Base-by-base conservation (phyloP, 1,140 invertebrate species). In the Babylonia areolata region DNA sequence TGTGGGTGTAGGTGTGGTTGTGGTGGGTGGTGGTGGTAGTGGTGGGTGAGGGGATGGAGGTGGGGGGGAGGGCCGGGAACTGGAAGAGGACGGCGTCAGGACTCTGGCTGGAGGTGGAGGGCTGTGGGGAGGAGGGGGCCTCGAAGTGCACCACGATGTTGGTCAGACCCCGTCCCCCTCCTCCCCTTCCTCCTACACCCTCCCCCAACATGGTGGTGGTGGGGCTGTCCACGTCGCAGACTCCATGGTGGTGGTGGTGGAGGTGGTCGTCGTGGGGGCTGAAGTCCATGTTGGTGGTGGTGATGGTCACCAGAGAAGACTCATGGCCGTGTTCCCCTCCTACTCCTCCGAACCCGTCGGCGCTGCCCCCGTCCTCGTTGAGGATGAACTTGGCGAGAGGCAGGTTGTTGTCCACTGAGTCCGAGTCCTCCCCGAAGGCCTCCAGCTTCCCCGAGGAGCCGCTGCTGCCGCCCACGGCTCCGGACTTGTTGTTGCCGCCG, bases 141-240 rank as follows among this genome's bases (percentile, higher is more conserved):
- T 93, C 93, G 87, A 94, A 94, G 86, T 92, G 92, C 37, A 94
- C 93, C 33, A 91, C 89, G 77, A 94, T 94, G 77, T 91, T 91
- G 31, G 92, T 89, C n/a, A 91, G 84, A 23, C 85, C 89, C 17
- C 88, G 88, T 12, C 87, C 88, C 9, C 89, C 17, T 88, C 89
- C 17, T 87, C 88, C 9, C 86, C 81, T 51, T n/a, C n/a, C n/a
- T n/a, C n/a, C n/a, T n/a, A n/a, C n/a, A n/a, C n/a, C n/a, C 28
- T 88, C 87, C 39, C 90, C 87, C 17, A 84, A 88, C n/a, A n/a
- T n/a, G n/a, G n/a, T n/a, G n/a, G n/a, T n/a, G 17, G 87, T 88
- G 2, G 87, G 87, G 42, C 86, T 84, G 71, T 79, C 86, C 69
- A 89, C 87, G 84, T 87, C 85, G 46, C 86, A 89, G 40, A 89